A percentile compares a stretch with the other conserved stretches of the same genome.
Conservation (phyloP, 1,140 invertebrate species). For the Drosophila hydei region DNA sequence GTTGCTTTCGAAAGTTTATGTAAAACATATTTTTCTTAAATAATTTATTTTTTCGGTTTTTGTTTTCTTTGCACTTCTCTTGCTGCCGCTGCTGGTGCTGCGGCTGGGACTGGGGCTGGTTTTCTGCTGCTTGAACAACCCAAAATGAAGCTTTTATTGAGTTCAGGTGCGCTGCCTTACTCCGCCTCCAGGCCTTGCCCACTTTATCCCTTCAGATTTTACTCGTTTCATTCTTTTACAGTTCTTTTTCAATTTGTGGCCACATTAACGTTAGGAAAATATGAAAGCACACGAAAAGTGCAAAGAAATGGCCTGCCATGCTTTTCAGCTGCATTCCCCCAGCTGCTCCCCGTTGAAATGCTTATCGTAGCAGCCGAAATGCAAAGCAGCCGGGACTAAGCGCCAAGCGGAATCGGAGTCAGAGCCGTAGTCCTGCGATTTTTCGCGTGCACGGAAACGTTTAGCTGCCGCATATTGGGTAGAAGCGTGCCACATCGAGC, state of each 20-base stretch:
- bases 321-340: constrained; percentile 52
- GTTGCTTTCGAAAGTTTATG: constrained; percentile 64
- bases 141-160: constrained; percentile 82
- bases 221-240: constrained; percentile 44
- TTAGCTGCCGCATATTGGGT: constrained; percentile 75
- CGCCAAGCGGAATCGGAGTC: too few species aligned
- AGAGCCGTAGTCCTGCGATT: constrained; percentile 29
- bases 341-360: background rate
- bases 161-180: constrained; percentile 65
- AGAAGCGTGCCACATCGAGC: constrained; percentile 38
- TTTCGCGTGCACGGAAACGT: constrained; percentile 79
- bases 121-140: constrained; percentile 80
- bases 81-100: constrained; percentile 35
- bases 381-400: constrained; percentile 36
- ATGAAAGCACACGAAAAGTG: constrained; percentile 79
- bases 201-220: constrained; percentile 54
- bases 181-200: background rate
- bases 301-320: constrained; percentile 71
- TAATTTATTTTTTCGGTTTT: constrained; percentile 77
- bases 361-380: constrained; percentile 1
- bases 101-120: constrained; percentile 32
- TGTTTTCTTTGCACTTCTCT: constrained; percentile 24
- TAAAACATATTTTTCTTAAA: constrained; percentile 83
- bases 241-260: constrained; percentile 80
- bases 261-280: constrained; percentile 80